These are phyloP conservation scores for Heliconius charithonia DNA, from an alignment of 2,888 invertebrate genomes.

Conservation along the genomic window DNA sequence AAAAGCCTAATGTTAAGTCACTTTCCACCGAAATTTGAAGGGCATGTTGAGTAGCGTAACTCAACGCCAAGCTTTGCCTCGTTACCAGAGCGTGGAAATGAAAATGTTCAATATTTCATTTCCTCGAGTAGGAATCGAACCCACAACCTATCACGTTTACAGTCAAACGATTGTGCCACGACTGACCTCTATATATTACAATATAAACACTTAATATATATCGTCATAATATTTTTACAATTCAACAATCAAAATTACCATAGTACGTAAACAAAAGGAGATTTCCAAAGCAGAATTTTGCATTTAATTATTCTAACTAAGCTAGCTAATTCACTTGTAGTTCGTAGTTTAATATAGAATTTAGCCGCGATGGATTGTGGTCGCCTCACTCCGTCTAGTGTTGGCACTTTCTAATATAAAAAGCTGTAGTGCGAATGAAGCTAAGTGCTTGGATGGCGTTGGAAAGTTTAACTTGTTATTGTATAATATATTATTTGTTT, in stretches of 20 bases:
- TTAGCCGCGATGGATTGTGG: conserved; percentile 22
- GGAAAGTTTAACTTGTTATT: not conserved
- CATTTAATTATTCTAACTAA: conserved; percentile 35
- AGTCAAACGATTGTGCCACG: no score
- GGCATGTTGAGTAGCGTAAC: no score
- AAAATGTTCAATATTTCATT: no score
- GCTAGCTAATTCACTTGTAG: conserved; percentile 28
- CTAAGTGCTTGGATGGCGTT: conserved; percentile 11
- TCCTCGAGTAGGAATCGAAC: no score
- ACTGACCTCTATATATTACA: not conserved
- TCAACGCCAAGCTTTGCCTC: no score
- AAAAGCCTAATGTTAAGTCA: no score
- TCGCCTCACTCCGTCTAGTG: conserved; percentile 12
- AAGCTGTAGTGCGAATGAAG: not conserved
- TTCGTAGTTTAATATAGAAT: conserved; percentile 29
- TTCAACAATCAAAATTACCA: not conserved
- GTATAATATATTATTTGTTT: not conserved
- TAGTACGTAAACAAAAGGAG: conserved; percentile 24
- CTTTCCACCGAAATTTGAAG: no score
- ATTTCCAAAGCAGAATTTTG: conserved; percentile 20
- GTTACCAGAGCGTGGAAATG: no score
- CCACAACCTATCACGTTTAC: no score
- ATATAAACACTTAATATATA: not conserved
- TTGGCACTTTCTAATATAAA: conserved; percentile 18
- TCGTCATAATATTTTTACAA: conserved; percentile 6